These are phyloP conservation scores for Caenorhabditis sp. DNA, from an alignment of 2,888 invertebrate species.

Conservation along the genomic window DNA sequence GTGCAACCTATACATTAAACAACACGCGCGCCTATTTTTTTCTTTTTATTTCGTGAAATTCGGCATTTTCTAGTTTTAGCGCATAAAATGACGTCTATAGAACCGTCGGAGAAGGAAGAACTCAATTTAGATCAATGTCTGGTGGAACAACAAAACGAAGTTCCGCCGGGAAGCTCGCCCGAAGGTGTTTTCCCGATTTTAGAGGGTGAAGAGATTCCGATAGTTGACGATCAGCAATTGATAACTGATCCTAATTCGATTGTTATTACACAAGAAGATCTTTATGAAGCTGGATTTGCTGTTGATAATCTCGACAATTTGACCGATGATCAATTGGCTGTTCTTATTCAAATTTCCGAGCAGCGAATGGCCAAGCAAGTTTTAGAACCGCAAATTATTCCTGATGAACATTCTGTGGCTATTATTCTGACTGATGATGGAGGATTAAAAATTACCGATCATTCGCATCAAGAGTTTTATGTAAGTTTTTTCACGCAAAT, in stretches of 20 bases:
- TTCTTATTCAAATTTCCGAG: slow-evolving; percentile 34
- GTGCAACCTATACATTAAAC: not conserved
- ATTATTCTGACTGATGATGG: slow-evolving; percentile 51
- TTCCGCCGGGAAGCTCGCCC: not conserved
- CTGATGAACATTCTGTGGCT: slow-evolving; percentile 1
- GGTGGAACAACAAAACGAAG: not conserved
- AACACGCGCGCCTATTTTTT: not conserved
- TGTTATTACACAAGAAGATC: slow-evolving; percentile 43
- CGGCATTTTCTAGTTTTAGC: no score
- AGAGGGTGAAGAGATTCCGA: slow-evolving; percentile 6
- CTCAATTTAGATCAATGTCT: not conserved
- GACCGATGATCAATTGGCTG: slow-evolving; percentile 48
- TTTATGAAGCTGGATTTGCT: slow-evolving; percentile 52
- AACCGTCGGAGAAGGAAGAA: slow-evolving; percentile 31
- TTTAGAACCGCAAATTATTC: not conserved
- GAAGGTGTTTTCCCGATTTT: not conserved
- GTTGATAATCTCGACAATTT: slow-evolving; percentile 38
- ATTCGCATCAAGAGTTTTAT: slow-evolving; percentile 40
- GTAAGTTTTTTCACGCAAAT: slow-evolving; percentile 17
- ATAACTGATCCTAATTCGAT: slow-evolving; percentile 9
- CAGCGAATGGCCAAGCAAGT: slow-evolving; percentile 26
- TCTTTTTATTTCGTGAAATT: no score
- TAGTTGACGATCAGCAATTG: slow-evolving; percentile 15
- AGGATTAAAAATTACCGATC: slow-evolving; percentile 45
- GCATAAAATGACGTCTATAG: not conserved